Conservation (phyloP, 2,113 vertebrate genomes). For the Beaufortia kweichowensis region DNA sequence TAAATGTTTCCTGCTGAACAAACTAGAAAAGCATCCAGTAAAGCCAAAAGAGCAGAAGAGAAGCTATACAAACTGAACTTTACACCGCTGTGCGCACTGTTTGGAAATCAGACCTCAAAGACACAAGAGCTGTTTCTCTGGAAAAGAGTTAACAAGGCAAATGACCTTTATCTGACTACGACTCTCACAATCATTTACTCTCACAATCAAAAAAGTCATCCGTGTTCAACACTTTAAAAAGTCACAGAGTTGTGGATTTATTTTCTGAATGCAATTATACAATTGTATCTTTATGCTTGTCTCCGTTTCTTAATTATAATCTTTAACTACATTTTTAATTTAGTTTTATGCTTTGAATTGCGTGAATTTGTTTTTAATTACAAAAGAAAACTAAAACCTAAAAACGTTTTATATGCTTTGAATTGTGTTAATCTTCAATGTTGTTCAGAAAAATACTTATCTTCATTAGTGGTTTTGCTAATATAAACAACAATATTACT, state of each 20-base stretch:
- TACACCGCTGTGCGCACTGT: slow-evolving; percentile 6
- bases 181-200: slow-evolving; percentile 22
- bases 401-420: background rate
- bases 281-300: no score
- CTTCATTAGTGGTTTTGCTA: no score
- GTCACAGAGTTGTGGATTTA: no score
- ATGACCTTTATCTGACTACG: slow-evolving; percentile 33
- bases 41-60: slow-evolving; percentile 62
- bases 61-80: slow-evolving; percentile 35
- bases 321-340: no score
- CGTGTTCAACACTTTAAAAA: background rate
- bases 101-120: slow-evolving; percentile 35
- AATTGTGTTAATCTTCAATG: background rate
- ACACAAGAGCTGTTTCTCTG: slow-evolving; percentile 13
- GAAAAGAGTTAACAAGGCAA: slow-evolving; percentile 29
- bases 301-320: no score
- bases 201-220: slow-evolving; percentile 13
- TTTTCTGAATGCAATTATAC: no score
- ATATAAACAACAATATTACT: no score
- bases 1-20: slow-evolving; percentile 63
- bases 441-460: background rate
- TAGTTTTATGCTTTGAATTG: no score
- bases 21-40: slow-evolving; percentile 64
- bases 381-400: background rate
- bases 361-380: background rate